Conservation (phyloP, 1,140 invertebrate genomes). For the Trialeurodes vaporariorum region DNA sequence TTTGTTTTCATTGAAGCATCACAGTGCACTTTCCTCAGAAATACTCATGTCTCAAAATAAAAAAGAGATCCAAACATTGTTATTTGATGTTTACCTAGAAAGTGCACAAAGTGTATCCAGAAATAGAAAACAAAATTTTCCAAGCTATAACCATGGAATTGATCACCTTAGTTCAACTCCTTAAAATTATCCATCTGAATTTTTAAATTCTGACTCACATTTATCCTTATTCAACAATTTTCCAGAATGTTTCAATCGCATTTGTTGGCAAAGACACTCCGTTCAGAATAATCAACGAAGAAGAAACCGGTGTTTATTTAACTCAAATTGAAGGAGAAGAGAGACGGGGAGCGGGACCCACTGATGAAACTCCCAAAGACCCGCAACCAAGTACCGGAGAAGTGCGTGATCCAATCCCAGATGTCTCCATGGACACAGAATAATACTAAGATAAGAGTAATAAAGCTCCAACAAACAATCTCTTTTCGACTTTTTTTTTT, state of each 20-base stretch:
- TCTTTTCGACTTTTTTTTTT: no score
- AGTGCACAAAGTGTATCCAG: no score
- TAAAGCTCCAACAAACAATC: no score
- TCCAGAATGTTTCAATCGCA: slow-evolving; percentile 81
- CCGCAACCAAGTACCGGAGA: slow-evolving; percentile 33
- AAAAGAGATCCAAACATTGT: no score
- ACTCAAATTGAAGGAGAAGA: slow-evolving; percentile 60
- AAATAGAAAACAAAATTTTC: no score
- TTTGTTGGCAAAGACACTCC: slow-evolving; percentile 70
- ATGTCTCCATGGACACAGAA: slow-evolving; percentile 47
- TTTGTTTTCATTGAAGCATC: no score
- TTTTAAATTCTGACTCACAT: no score
- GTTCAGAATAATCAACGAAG: slow-evolving; percentile 71
- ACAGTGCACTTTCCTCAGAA: no score
- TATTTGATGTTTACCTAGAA: no score
- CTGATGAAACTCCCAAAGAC: slow-evolving; percentile 29
- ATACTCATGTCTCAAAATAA: no score
- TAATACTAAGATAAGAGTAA: no score
- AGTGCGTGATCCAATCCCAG: slow-evolving; percentile 37
- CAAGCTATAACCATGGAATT: not conserved
- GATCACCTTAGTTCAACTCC: not conserved
- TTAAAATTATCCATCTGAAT: no score
- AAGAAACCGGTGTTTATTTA: slow-evolving; percentile 54
- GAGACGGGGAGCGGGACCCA: slow-evolving; percentile 41
- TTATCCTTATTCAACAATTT: slow-evolving; percentile 14